Percentiles rank a stretch among this genome's conserved stretches.
These are phyloP conservation scores for Coracopsis vasa DNA, from an alignment of 2,113 vertebrate genomes.

Conservation along the genomic window DNA sequence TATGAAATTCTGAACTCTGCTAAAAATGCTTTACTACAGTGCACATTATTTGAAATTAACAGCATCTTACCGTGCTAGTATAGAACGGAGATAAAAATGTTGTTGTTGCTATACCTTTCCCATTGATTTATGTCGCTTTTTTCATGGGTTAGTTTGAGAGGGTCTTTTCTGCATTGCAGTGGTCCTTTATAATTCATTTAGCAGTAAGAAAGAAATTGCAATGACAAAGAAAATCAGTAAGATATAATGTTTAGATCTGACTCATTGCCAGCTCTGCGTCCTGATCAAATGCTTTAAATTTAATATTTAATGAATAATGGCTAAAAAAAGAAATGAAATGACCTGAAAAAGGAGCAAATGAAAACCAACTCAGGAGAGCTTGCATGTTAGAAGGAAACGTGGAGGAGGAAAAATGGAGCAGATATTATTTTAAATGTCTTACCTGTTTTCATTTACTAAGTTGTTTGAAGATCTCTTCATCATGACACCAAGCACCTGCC, in stretches of 20 bases:
- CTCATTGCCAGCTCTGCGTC: background rate
- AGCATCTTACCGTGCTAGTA: background rate
- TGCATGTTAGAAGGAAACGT: background rate
- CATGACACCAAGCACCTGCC: background rate
- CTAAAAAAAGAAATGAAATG: conserved; percentile 49
- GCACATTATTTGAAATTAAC: background rate
- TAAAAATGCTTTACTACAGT: background rate
- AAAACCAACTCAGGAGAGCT: conserved; percentile 5
- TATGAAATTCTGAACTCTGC: background rate
- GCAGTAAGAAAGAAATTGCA: background rate
- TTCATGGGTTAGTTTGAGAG: background rate
- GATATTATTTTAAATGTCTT: background rate
- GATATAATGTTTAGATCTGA: conserved; percentile 48
- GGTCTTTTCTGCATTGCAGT: background rate
- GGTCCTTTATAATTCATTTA: background rate
- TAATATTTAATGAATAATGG: conserved; percentile 64
- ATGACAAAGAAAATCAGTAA: conserved; percentile 19
- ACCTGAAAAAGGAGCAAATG: conserved; percentile 34
- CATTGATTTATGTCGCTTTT: background rate
- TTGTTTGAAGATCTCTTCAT: background rate
- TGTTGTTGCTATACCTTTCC: background rate
- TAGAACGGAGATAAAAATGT: background rate
- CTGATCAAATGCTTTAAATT: conserved; percentile 54
- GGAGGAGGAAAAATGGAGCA: background rate
- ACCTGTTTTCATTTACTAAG: background rate